These are phyloP conservation scores for Lordiphosa mommai DNA, from an alignment of 1,140 invertebrate species.

Conservation along the genomic window DNA sequence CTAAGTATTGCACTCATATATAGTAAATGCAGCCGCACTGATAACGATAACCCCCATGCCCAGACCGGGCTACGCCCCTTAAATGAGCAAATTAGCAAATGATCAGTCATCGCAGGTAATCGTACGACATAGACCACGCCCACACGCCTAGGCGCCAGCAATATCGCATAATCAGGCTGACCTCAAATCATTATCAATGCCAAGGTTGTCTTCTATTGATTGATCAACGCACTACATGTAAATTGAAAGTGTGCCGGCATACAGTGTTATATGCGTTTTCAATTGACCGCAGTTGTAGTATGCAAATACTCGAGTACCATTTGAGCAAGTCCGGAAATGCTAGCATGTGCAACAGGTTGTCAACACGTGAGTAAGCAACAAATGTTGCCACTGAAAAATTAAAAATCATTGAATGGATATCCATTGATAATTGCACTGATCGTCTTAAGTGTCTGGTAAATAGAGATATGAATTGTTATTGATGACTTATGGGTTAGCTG, in stretches of 20 bases:
- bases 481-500: conserved; percentile 4
- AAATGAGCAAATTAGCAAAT: conserved; percentile 1
- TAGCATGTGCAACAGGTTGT: conserved; percentile 45
- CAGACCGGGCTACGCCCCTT: conserved; percentile 19
- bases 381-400: no score
- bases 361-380: conserved; percentile 11
- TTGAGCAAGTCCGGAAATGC: conserved; percentile 40
- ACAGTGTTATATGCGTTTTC: neutral
- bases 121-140: conserved; percentile 11
- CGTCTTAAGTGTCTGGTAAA: conserved; percentile 38
- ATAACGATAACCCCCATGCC: conserved; percentile 15
- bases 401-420: conserved; percentile 25
- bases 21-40: neutral
- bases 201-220: conserved; percentile 42
- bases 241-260: conserved; percentile 56
- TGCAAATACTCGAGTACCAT: conserved; percentile 52
- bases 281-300: conserved; percentile 23
- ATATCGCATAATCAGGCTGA: no score
- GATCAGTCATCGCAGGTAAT: conserved; percentile 8
- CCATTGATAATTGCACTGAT: conserved; percentile 19
- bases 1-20: conserved; percentile 4
- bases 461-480: conserved; percentile 8
- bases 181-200: conserved; percentile 27
- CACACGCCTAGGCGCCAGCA: no score
- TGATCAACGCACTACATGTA: conserved; percentile 35